phyloP scores from a whole-genome alignment of 2,888 invertebrate genomes.

The Acanthosepion lycidas region DNA sequence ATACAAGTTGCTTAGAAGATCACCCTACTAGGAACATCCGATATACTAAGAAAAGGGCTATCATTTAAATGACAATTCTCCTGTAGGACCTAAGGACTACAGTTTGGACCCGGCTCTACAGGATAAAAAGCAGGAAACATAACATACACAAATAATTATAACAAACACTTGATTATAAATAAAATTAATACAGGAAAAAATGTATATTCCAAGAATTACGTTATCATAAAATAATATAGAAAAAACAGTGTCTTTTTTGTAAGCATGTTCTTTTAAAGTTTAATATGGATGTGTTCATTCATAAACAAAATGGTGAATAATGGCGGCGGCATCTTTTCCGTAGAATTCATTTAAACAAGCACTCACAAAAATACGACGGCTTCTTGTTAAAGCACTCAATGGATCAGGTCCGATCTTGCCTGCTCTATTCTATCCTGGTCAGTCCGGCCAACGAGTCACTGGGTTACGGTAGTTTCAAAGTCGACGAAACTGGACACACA shows the following conservation, averaged over 20 bases:
- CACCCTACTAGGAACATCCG: too few relatives aligned
- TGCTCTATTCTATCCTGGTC: neutral
- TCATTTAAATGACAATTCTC: too few relatives aligned
- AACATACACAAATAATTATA: too few relatives aligned
- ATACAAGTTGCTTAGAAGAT: too few relatives aligned
- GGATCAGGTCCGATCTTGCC: neutral
- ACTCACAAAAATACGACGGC: neutral
- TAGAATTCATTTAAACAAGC: neutral
- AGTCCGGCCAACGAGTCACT: constrained; percentile 7
- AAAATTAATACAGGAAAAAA: neutral
- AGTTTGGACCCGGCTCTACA: too few relatives aligned
- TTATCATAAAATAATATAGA: neutral
- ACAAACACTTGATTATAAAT: too few relatives aligned
- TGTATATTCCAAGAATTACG: neutral
- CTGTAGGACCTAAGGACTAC: too few relatives aligned
- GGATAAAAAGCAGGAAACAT: too few relatives aligned
- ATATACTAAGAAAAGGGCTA: too few relatives aligned
- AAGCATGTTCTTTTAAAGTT: neutral
- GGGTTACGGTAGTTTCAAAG: neutral
- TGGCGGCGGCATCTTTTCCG: too few relatives aligned
- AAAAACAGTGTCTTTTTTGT: too few relatives aligned
- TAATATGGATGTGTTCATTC: neutral
- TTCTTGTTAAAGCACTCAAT: neutral
- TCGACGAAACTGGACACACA: neutral
- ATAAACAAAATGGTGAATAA: neutral